A percentile compares a stretch with the other conserved stretches of the same genome.
phyloP scores from a whole-genome alignment of 2,797 vertebrate species.

The Dendrocincla tyrannina region DNA sequence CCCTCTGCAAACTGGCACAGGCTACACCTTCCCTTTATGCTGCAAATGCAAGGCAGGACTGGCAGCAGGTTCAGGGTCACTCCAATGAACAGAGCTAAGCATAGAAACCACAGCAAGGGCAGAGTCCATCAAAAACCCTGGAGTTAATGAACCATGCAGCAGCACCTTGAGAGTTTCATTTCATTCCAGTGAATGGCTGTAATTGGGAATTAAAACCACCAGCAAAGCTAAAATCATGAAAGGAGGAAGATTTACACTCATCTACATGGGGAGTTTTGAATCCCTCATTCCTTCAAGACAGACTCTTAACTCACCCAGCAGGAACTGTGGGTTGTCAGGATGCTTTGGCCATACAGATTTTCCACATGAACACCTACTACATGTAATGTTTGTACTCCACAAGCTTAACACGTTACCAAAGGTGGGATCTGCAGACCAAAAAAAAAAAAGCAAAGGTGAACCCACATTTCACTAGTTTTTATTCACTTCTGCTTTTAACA shows the following conservation, averaged over 20 bases:
- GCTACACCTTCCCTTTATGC: neutral
- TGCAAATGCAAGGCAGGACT: neutral
- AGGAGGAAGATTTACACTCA: conserved; percentile 35
- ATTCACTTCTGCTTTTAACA: neutral
- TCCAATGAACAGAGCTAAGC: neutral
- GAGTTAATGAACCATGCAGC: neutral
- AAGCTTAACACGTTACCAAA: neutral
- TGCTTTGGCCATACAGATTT: neutral
- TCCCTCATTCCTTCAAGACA: conserved; percentile 9
- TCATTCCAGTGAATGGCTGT: neutral
- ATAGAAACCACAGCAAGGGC: neutral
- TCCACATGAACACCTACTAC: neutral
- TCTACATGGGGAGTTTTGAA: neutral
- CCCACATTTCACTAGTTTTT: neutral
- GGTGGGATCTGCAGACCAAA: neutral
- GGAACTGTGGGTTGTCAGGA: neutral
- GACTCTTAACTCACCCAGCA: conserved; percentile 11
- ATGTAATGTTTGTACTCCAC: neutral
- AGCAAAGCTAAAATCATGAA: conserved; percentile 22
- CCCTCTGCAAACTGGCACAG: neutral
- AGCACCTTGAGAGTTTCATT: neutral
- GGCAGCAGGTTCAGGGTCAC: neutral
- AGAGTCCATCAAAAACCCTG: neutral
- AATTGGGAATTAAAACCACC: conserved; percentile 14
- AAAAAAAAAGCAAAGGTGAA: neutral